Percentiles rank a stretch among this genome's conserved stretches.
Conservation (phyloP, 1,140 invertebrate species). For the Bombus vancouverensis region DNA sequence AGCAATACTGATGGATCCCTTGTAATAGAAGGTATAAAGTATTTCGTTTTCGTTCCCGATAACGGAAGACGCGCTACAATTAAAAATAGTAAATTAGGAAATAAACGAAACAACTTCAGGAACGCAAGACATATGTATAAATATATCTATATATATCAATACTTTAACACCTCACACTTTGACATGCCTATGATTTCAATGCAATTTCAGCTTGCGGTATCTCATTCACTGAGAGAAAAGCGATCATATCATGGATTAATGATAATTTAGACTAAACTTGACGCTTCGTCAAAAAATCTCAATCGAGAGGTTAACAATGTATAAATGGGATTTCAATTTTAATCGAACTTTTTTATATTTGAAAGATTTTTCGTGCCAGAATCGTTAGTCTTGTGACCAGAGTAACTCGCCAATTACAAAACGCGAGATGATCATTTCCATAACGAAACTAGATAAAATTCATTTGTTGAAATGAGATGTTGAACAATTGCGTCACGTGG, state of each 20-base stretch:
- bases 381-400: too few relatives aligned
- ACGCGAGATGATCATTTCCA: too few relatives aligned
- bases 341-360: not conserved
- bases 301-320: not conserved
- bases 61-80: too few relatives aligned
- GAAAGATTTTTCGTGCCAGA: accelerated
- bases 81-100: too few relatives aligned
- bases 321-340: accelerated
- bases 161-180: not conserved
- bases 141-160: too few relatives aligned
- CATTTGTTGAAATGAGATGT: not conserved
- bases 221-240: not conserved
- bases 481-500: accelerated
- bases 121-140: too few relatives aligned
- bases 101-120: too few relatives aligned
- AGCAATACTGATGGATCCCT: too few relatives aligned
- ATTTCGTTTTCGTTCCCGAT: too few relatives aligned
- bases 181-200: accelerated
- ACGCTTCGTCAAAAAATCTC: not conserved
- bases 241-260: not conserved
- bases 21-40: too few relatives aligned
- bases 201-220: not conserved
- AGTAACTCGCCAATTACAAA: too few relatives aligned
- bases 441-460: too few relatives aligned
- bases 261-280: not conserved